phyloP scores from a whole-genome alignment of 2,113 vertebrate species.

The Chinchilla lanigera region DNA sequence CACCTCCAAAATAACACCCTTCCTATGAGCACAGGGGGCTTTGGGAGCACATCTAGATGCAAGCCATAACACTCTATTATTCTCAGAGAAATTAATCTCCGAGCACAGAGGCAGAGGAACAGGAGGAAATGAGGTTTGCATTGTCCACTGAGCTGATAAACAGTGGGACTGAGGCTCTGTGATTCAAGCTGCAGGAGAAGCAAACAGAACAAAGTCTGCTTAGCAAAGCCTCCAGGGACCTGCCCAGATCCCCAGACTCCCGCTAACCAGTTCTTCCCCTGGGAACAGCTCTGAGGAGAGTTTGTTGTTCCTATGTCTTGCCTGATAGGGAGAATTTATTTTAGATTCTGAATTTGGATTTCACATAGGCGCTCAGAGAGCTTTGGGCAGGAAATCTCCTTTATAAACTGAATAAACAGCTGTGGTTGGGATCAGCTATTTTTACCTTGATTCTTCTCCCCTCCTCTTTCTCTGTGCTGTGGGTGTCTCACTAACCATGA shows the following conservation, averaged over 20 bases:
- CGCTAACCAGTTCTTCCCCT: neutral
- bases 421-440: neutral
- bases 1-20: neutral
- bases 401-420: constrained; percentile 12
- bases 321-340: neutral
- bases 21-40: neutral
- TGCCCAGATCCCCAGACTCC: neutral
- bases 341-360: constrained; percentile 7
- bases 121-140: neutral
- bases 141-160: neutral
- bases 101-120: neutral
- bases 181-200: neutral
- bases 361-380: neutral
- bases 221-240: neutral
- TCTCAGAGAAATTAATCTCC: neutral
- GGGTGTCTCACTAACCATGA: neutral
- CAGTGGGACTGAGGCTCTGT: neutral
- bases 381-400: neutral
- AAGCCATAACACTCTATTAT: too few species aligned
- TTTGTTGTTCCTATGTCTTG: neutral
- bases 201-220: neutral
- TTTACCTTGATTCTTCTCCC: neutral
- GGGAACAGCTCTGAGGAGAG: neutral
- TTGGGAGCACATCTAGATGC: neutral
- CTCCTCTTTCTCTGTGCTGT: neutral